Base-by-base conservation (phyloP, 2,113 vertebrate species). In the Macquaria australasica region DNA sequence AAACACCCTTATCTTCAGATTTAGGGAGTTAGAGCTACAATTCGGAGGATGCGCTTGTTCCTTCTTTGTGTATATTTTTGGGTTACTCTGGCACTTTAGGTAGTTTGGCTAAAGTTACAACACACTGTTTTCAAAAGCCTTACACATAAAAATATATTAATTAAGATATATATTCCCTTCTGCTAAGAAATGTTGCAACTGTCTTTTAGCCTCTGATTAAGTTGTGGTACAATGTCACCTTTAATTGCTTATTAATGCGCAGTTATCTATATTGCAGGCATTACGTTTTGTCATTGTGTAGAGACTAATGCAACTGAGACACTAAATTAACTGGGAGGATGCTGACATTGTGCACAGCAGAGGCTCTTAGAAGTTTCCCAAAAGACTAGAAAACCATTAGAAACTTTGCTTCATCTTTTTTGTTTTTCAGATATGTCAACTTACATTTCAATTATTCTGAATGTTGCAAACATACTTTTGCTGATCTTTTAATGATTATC, bases 1-100 rank as follows among this genome's bases (percentile, higher is more conserved):
- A 70, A 78, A 87, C 50, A 39, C 72, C 3, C 59, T 37, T 28
- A 51, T 77, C 25, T 76, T 74, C 51, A 81, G n/a, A 89, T 37
- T 74, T 31, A 2, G 28, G 2, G 41, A 78, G 14, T 58, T 50
- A 5, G 23, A 53, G 9, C 18, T 74, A 37, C 62, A 82, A 34
- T 43, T 71, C 55, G 72, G 7, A 62, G 18, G 15, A 70, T 69
- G 53, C 62, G 31, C 50, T 63, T 45, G 15, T 28, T 50, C 6
- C 1, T 45, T 16, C 48, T 48, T 58, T 50, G 37, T 56, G 11
- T 73, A 31, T 12, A 34, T 77, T 55, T 34, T 53, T 21, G 9
- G 25, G 8, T 60, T 56, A 31, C 43, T 60, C 1, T 59, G 0
- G 8, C 34, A 28, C n/a, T 1, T 56, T 41, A 60, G 28, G 0